phyloP scores from a whole-genome alignment of 1,140 invertebrate species.

The Nebria ingens region DNA sequence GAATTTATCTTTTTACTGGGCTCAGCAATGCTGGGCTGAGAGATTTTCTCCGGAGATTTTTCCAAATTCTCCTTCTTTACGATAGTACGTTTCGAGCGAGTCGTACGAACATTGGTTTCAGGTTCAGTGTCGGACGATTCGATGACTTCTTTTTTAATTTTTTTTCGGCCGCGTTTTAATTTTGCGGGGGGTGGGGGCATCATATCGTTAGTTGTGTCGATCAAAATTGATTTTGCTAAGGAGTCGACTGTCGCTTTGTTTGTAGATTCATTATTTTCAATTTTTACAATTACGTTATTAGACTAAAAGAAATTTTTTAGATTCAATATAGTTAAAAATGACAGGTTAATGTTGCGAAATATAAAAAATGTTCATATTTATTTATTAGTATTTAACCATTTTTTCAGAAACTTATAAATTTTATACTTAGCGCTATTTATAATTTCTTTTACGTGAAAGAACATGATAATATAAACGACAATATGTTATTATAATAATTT shows the following conservation, averaged over 20 bases:
- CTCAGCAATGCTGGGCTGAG: neutral
- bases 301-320: neutral
- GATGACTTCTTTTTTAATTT: neutral
- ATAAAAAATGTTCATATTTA: neutral
- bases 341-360: too few relatives aligned
- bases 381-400: neutral
- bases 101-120: neutral
- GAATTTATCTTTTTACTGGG: neutral
- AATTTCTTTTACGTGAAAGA: too few relatives aligned
- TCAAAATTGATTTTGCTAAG: too few relatives aligned
- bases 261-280: neutral
- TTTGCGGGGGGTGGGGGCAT: neutral
- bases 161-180: conserved; percentile 1
- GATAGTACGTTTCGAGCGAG: neutral
- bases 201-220: neutral
- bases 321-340: neutral
- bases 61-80: neutral
- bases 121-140: neutral
- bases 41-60: neutral
- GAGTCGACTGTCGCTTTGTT: neutral
- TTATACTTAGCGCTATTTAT: too few relatives aligned
- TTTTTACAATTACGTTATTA: neutral
- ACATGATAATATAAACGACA: too few relatives aligned
- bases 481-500: too few relatives aligned
- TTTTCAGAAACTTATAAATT: neutral